These are phyloP conservation scores for Phycodurus eques DNA, from an alignment of 2,113 vertebrate species.

Conservation along the genomic window DNA sequence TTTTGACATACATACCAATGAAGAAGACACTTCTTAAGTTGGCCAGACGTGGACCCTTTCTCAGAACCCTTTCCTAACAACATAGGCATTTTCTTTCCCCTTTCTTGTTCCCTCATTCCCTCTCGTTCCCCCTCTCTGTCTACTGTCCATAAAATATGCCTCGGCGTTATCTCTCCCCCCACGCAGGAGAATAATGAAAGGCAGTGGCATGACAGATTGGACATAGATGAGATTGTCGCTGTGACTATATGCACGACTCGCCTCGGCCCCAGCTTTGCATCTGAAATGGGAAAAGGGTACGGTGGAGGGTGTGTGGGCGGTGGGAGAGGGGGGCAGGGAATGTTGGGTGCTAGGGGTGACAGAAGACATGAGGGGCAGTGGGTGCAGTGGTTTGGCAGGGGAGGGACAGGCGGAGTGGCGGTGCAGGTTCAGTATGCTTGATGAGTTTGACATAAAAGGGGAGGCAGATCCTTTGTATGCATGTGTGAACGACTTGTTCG, in stretches of 20 bases:
- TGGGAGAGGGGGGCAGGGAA: conserved; percentile 23
- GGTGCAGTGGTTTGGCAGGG: conserved; percentile 28
- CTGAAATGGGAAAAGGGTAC: conserved; percentile 72
- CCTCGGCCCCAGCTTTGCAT: conserved; percentile 75
- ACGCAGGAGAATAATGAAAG: conserved; percentile 79
- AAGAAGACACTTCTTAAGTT: conserved; percentile 72
- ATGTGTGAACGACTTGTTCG: conserved; percentile 17
- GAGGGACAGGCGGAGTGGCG: conserved; percentile 1
- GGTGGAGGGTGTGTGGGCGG: conserved; percentile 40
- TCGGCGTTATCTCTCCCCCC: conserved; percentile 70
- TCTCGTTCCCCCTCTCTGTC: conserved; percentile 40
- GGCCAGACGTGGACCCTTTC: conserved; percentile 68
- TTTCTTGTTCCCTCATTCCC: conserved; percentile 41
- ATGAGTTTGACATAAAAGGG: conserved; percentile 39
- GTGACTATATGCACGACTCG: conserved; percentile 78
- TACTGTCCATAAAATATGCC: conserved; percentile 82
- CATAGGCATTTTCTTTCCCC: conserved; percentile 49
- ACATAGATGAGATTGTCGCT: conserved; percentile 78
- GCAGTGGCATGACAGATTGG: conserved; percentile 83
- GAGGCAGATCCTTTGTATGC: conserved; percentile 20
- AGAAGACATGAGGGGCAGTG: conserved; percentile 56
- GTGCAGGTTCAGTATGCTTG: conserved; percentile 28
- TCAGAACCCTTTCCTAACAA: conserved; percentile 41
- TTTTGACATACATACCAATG: conserved; percentile 80
- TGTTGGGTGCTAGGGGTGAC: conserved; percentile 44